These are phyloP conservation scores for Aselliscus stoliczkanus DNA, from an alignment of 2,797 vertebrate species.

Conservation along the genomic window DNA sequence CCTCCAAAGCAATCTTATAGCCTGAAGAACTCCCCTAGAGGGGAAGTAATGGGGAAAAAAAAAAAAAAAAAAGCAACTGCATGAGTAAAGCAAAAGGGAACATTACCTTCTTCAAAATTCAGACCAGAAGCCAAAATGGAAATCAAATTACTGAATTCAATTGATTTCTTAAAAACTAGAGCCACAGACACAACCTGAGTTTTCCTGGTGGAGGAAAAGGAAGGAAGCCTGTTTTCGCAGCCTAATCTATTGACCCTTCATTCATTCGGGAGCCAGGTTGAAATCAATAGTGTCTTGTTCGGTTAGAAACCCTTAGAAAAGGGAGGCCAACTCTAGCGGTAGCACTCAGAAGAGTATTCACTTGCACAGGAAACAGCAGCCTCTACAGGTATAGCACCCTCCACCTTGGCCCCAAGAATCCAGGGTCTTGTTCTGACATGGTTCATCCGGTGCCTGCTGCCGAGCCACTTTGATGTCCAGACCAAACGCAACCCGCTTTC, in stretches of 20 bases:
- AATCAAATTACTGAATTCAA: slow-evolving; percentile 32
- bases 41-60: not conserved
- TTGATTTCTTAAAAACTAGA: slow-evolving; percentile 16
- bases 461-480: not conserved
- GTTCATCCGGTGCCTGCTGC: not conserved
- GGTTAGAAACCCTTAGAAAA: not conserved
- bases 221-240: slow-evolving; percentile 24
- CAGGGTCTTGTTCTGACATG: not conserved
- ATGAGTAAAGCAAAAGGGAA: not conserved
- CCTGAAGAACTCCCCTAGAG: not conserved
- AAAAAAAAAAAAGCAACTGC: not conserved
- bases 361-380: not conserved
- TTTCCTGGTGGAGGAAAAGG: slow-evolving; percentile 30
- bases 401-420: not conserved
- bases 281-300: slow-evolving; percentile 18
- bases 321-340: rapidly evolving
- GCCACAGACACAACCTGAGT: not conserved
- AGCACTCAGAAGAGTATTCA: not conserved
- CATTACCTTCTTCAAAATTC: not conserved
- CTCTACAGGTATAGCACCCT: not conserved
- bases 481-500: not conserved
- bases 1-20: not conserved
- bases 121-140: slow-evolving; percentile 28
- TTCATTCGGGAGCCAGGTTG: not conserved
- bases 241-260: not conserved